Evolutionary conservation across 2,113 vertebrate genomes (phyloP), one percentile per base, ranked within the genome.

Genomic region (Oreochromis niloticus): DNA sequence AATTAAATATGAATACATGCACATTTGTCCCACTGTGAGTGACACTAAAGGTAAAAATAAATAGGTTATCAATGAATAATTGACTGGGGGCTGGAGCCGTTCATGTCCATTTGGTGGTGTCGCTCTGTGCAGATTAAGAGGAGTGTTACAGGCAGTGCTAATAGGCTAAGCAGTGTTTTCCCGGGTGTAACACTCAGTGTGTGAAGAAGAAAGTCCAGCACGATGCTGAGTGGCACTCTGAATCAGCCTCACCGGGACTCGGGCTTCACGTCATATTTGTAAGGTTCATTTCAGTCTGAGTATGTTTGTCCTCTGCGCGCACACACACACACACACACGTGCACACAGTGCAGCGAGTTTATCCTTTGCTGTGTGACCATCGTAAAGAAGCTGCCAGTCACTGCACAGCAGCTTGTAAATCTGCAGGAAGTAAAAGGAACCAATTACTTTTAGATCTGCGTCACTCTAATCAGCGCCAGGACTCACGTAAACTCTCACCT

Each of bases 211-310:
- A 95, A 96, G 88, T 97, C 96, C 92, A 94, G 96, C 95, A 93
- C 96, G 82, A 78, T 96, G 95, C 96, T 96, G 96, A 94, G 81
- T 98, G 97, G 97, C 97, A 97, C 96, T 97, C 97, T 52, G 95
- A 96, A 98, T 98, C 97, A 98, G 96, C 95, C 96, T 98, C 97
- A 98, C 96, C 96, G 95, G 96, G 95, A 97, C 96, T 96, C 94
- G 95, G 97, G 97, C 97, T 97, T 98, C 97, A 97, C 92, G 96
- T 98, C 97, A 97, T 96, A 97, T 98, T 97, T 97, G 96, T 84
- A 93, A 96, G 96, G 94, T 95, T 95, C 83, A 97, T 96, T 97
- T 97, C 96, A 97, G 97, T 97, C 96, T 95, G 95, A 95, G 90
- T 61, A 93, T 93, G 88, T 93, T 95, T 92, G 90, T 91, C 48